Base-by-base conservation (phyloP, 2,888 invertebrate genomes). In the Bugulina stolonifera region DNA sequence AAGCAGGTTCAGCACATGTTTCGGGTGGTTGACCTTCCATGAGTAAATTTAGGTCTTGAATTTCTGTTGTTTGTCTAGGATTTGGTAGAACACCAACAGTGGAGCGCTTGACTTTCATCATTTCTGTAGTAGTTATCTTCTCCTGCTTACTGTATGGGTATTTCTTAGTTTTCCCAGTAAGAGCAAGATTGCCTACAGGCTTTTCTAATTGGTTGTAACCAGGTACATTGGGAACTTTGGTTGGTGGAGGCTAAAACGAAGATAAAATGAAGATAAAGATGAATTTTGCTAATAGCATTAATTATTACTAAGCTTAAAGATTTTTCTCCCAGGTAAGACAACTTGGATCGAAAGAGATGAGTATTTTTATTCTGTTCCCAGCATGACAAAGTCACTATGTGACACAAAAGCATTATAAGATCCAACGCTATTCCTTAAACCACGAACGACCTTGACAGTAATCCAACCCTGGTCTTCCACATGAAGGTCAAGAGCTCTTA, bases 141-240 rank as follows among this genome's bases (percentile, higher is more conserved):
- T 75, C 73, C 22, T 78, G 78, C 70, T 79, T 78, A 35, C 73
- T 75, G 72, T 78, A 81, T n/a, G 81, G 81, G 71, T 75, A 80
- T 71, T 78, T 79, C 54, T 77, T 77, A 2, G 77, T 76, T 73
- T 78, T 78, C 22, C 75, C 57, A 14, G 27, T 27, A 27, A 71
- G 71, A 18, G 29, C 0, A 69, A 57, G 35, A 35, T 72, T 23
- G 43, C 43, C 1, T 35, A 29, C 1, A 52, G 69, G 5, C 64
- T 77, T 78, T 57, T 81, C 80, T 55, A 80, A 76, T 10, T 80
- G 78, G 72, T 80, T 80, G 75, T 80, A 80, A 22, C 78, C 77
- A 10, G 79, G 79, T 23, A 79, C 75, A 54, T 75, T 75, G 25
- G 77, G 76, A 25, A 32, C 54, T 43, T 73, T 72, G 0, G 69